A percentile compares a stretch with the other conserved stretches of the same genome.
Evolutionary conservation across 2,113 vertebrate genomes (phyloP).

Genomic region (Thinocorus orbignyianus): DNA sequence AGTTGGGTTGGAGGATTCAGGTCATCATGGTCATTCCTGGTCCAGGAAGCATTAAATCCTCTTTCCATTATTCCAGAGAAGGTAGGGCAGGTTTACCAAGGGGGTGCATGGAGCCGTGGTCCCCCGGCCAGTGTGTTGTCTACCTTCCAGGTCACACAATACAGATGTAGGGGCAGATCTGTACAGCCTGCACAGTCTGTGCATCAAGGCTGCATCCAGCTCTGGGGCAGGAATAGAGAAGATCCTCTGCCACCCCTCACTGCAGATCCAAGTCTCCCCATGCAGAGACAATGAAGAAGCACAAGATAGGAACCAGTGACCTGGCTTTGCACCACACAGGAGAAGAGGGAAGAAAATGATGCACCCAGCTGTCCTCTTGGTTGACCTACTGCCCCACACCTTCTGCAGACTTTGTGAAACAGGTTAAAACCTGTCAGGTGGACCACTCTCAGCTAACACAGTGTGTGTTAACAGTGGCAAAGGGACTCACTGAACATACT

Average conservation of each 20-base stretch:
- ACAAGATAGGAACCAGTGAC: not conserved
- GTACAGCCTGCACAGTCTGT: not conserved
- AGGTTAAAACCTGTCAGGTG: not conserved
- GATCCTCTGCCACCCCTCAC: not conserved
- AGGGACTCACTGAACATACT: not conserved
- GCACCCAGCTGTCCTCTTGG: not conserved
- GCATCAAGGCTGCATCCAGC: not conserved
- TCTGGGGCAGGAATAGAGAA: not conserved
- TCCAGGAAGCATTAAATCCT: not conserved
- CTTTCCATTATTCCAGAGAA: not conserved
- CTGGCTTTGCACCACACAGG: fast-evolving
- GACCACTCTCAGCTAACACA: not conserved
- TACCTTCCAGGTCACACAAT: not conserved
- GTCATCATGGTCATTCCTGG: not conserved
- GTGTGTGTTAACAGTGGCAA: not conserved
- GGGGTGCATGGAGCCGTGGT: not conserved
- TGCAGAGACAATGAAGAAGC: not conserved
- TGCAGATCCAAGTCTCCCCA: not conserved
- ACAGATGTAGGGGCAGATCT: not conserved
- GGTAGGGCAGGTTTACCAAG: not conserved
- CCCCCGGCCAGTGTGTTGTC: not conserved
- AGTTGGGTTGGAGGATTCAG: not conserved
- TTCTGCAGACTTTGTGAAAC: not conserved
- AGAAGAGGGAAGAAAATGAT: not conserved
- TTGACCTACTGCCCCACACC: not conserved